Conservation (phyloP, 2,797 vertebrate genomes). For the Calcarius lapponicus region DNA sequence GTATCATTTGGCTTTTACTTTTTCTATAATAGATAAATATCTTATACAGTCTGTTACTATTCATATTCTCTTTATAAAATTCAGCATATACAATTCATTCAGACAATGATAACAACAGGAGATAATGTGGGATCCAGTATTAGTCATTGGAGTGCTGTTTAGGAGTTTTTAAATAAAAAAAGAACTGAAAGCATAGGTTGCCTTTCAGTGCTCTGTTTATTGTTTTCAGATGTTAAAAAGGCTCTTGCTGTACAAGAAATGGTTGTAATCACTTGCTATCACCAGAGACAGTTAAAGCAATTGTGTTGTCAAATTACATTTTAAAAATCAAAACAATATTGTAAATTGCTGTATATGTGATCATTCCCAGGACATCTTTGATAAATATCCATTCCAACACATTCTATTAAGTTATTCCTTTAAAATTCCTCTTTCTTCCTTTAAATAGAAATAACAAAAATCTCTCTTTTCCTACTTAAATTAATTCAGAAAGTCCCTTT, state of each 20-base stretch:
- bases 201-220: neutral
- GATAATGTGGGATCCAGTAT: neutral
- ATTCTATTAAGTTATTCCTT: neutral
- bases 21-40: constrained; percentile 15
- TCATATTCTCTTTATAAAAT: constrained; percentile 11
- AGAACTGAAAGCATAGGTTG: neutral
- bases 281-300: neutral
- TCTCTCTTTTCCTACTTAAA: neutral
- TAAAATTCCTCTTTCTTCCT: neutral
- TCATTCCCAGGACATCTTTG: neutral
- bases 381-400: neutral
- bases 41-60: neutral
- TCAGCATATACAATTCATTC: constrained; percentile 15
- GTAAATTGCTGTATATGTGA: neutral
- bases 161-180: constrained; percentile 31
- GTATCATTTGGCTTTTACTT: constrained; percentile 36
- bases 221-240: neutral
- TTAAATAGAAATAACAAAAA: neutral
- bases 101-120: neutral
- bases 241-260: neutral
- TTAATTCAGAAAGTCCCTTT: neutral
- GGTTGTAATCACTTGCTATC: neutral
- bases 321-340: neutral
- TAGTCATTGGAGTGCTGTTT: constrained; percentile 3
- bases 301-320: constrained; percentile 1